A percentile compares a stretch with the other conserved stretches of the same genome.
Evolutionary conservation across 2,113 vertebrate species (phyloP).

Genomic region (Murina feae): DNA sequence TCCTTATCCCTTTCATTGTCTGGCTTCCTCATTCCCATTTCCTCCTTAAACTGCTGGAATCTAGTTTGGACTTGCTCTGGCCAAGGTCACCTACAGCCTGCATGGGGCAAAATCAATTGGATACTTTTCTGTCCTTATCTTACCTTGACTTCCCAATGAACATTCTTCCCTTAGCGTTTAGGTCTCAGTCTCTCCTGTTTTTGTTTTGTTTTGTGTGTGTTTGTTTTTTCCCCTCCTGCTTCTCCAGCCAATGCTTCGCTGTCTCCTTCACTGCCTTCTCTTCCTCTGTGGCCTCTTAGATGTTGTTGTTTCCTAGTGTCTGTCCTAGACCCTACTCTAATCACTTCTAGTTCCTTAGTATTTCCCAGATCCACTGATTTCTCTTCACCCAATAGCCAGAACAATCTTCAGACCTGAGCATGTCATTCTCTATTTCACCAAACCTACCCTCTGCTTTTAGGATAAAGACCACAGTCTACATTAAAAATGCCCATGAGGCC

Average conservation of each 20-base stretch:
- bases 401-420: neutral
- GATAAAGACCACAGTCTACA: neutral
- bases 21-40: neutral
- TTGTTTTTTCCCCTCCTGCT: neutral
- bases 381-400: neutral
- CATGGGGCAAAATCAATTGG: neutral
- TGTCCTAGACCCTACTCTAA: neutral
- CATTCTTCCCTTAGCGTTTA: neutral
- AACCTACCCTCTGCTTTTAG: neutral
- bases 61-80: neutral
- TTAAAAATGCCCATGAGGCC: neutral
- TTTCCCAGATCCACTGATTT: neutral
- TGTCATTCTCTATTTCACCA: neutral
- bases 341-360: neutral
- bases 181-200: too few relatives aligned
- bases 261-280: neutral
- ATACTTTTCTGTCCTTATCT: neutral
- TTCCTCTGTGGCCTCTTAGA: fast-evolving
- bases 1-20: neutral
- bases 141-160: neutral
- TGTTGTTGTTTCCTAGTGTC: neutral
- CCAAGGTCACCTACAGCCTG: constrained; percentile 20
- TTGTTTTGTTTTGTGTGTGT: neutral
- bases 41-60: neutral
- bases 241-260: neutral